These are phyloP conservation scores for Calypte anna DNA, from an alignment of 2,113 vertebrate species.

Conservation along the genomic window DNA sequence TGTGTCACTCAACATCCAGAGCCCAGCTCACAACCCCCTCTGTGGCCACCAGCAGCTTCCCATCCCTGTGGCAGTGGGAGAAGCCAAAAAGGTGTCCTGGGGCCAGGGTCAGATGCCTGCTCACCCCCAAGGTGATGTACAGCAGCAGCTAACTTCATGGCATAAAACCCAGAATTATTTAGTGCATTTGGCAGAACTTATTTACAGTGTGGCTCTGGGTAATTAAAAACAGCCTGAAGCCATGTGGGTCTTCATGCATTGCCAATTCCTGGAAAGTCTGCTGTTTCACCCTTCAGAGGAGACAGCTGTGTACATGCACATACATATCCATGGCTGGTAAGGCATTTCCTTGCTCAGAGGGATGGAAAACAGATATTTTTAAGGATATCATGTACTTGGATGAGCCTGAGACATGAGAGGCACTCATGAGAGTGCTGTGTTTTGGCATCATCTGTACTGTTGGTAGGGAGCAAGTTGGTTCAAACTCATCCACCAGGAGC, in stretches of 20 bases:
- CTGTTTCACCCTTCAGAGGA: not conserved
- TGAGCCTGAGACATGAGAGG: not conserved
- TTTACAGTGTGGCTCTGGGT: constrained; percentile 2
- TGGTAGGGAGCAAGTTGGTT: not conserved
- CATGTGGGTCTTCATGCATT: not conserved
- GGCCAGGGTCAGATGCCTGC: not conserved
- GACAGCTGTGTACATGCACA: not conserved
- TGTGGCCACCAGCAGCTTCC: not conserved
- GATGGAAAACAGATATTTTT: not conserved
- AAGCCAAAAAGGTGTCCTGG: not conserved
- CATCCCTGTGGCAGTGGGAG: not conserved
- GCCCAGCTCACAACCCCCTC: not conserved
- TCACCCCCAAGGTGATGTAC: not conserved
- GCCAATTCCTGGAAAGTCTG: constrained; percentile 7
- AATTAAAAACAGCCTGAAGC: constrained; percentile 54
- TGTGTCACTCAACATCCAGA: not conserved
- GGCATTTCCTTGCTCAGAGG: not conserved
- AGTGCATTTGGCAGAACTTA: not conserved
- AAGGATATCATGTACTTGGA: constrained; percentile 5
- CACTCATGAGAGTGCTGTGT: not conserved
- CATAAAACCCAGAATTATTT: not conserved
- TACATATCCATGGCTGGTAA: not conserved
- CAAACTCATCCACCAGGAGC: not conserved
- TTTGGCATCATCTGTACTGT: not conserved
- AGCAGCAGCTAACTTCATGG: not conserved